Evolutionary conservation across 2,888 invertebrate genomes (phyloP), one percentile per base, ranked within the genome.

Genomic region (Brachypalpus laphriformis): DNA sequence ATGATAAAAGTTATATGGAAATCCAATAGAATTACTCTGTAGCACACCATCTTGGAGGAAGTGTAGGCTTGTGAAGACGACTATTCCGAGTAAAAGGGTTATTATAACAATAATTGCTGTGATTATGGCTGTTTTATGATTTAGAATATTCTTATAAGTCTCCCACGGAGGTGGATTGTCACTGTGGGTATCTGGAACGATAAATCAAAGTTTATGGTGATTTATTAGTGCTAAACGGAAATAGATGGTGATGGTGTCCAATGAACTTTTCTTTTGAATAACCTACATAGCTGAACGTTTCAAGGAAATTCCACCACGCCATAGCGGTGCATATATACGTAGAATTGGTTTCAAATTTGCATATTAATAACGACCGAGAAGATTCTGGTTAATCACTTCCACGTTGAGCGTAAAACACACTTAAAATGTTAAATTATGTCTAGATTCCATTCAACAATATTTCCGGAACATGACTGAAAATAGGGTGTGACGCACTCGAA

Each of bases 1-100:
- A 40, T 7, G 1, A 57, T 20, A 6, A 7, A 14, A 49, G 7
- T 3, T 2, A 56, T 28, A 40, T 18, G 40, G 3, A 1, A 37
- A 56, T 11, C 3, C 11, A 7, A 88, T 59, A 59, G 63, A 85
- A 91, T 91, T 90, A 91, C 91, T 90, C 89, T 89, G 89, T 66
- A 31, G 71, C 22, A 56, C 20, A 14, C 40, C 75, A 22, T 57
- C 68, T 25, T 7, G 18, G n/a, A 61, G 28, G 14, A 89, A 25
- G 56, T 82, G 85, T 11, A 80, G 87, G 14, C 87, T 85, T 11
- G 87, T 78, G 16, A 88, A 87, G 86, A 90, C 37, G 40, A 89
- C 63, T 14, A 89, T 80, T 51, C 88, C 89, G 47, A 89, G 72
- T 2, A 89, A 18, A 2, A 88, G 82, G 37, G 88, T 88, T 14